A percentile compares a stretch with the other conserved stretches of the same genome.
These are phyloP conservation scores for Eira barbara DNA, from an alignment of 2,113 vertebrate species.

Conservation along the genomic window DNA sequence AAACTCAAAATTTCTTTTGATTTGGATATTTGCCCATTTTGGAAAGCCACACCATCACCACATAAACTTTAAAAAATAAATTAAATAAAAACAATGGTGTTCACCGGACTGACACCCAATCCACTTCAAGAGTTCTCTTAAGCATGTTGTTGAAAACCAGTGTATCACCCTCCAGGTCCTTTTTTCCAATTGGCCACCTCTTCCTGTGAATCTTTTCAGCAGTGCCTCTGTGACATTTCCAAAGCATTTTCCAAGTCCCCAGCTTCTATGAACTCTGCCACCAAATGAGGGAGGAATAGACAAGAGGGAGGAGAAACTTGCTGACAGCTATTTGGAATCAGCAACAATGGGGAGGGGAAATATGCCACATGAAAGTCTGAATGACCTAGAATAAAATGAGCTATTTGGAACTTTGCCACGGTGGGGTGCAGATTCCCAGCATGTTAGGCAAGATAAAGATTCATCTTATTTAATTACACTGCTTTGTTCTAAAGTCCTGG, in stretches of 20 bases:
- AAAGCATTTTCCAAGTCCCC: conserved; percentile 46
- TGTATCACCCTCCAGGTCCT: conserved; percentile 6
- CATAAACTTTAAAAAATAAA: conserved; percentile 59
- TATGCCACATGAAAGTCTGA: conserved; percentile 24
- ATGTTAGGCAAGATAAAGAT: conserved; percentile 50
- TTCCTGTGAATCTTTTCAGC: conserved; percentile 34
- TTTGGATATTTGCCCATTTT: conserved; percentile 58
- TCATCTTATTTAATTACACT: conserved; percentile 64
- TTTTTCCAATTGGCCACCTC: conserved; percentile 49
- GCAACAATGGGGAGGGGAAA: conserved; percentile 57
- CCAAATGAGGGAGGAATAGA: conserved; percentile 23
- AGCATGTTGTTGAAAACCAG: conserved; percentile 39
- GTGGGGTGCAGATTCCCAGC: conserved; percentile 61
- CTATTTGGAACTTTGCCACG: conserved; percentile 49
- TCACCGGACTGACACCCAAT: conserved; percentile 38
- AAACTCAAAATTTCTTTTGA: conserved; percentile 58
- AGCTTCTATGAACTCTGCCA: conserved; percentile 48
- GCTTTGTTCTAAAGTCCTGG: conserved; percentile 61
- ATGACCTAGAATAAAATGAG: conserved; percentile 25
- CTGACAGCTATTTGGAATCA: conserved; percentile 56
- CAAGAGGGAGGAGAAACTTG: conserved; percentile 40
- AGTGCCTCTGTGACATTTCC: conserved; percentile 33
- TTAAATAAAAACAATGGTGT: conserved; percentile 38
- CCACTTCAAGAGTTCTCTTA: conserved; percentile 63
- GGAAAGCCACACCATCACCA: conserved; percentile 70